Conservation (phyloP, 2,888 invertebrate species). For the Conistra vaccinii region DNA sequence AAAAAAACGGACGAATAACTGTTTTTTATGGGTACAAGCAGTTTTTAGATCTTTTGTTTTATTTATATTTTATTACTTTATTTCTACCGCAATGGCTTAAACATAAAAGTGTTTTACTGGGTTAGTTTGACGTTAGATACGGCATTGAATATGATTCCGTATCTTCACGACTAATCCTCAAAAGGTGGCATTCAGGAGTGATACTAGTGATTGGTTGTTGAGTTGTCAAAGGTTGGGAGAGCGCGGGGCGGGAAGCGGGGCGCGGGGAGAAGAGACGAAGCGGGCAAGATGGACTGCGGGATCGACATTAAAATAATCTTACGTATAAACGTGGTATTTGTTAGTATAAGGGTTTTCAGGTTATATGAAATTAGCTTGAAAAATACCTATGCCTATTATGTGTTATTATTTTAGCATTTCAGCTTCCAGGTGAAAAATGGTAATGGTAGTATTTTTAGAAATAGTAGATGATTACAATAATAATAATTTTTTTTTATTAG, state of each 20-base stretch:
- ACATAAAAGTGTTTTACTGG: constrained; percentile 46
- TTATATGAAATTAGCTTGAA: constrained; percentile 34
- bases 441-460: constrained; percentile 3
- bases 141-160: constrained; percentile 44
- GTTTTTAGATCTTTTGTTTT: constrained; percentile 7
- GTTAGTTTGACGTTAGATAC: constrained; percentile 28
- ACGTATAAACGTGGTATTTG: constrained; percentile 62
- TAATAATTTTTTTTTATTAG: not conserved
- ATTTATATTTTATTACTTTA: constrained; percentile 23
- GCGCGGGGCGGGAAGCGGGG: constrained; percentile 75
- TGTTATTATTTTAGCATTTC: constrained; percentile 32
- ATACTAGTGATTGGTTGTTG: constrained; percentile 85
- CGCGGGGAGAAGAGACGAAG: constrained; percentile 70
- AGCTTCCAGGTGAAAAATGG: constrained; percentile 18
- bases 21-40: constrained; percentile 14
- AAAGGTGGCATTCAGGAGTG: constrained; percentile 78
- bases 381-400: not conserved
- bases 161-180: constrained; percentile 41
- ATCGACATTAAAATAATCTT: constrained; percentile 58
- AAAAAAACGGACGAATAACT: constrained; percentile 19
- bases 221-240: constrained; percentile 85
- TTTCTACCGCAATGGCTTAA: constrained; percentile 26
- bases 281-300: constrained; percentile 73
- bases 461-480: not conserved
- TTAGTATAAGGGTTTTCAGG: constrained; percentile 65